Conservation (phyloP, 2,113 vertebrate species). For the Atlantisia rogersi region DNA sequence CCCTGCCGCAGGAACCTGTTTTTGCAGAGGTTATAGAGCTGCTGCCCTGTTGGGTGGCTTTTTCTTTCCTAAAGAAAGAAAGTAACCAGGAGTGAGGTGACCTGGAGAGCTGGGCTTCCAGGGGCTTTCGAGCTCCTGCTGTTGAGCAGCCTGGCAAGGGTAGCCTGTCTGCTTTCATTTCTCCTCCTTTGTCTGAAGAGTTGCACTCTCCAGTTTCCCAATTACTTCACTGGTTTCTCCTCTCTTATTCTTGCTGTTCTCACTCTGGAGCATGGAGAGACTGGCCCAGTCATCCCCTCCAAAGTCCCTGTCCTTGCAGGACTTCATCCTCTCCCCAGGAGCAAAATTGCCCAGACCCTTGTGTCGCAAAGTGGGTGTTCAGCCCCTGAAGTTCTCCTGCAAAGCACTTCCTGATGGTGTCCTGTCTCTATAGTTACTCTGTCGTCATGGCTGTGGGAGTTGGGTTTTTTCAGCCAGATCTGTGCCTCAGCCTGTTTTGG, state of each 20-base stretch:
- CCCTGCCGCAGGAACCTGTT: not conserved
- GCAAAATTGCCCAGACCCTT: not conserved
- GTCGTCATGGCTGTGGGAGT: slow-evolving; percentile 38
- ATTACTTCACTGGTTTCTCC: not conserved
- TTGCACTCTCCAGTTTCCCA: not conserved
- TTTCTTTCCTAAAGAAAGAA: not conserved
- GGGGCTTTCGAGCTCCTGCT: not conserved
- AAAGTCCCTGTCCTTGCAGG: not conserved
- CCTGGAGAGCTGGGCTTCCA: not conserved
- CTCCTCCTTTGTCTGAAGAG: slow-evolving; percentile 3
- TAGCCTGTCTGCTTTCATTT: not conserved
- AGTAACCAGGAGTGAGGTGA: not conserved
- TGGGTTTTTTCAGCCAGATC: slow-evolving; percentile 16
- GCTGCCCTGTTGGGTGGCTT: not conserved
- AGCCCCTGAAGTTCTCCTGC: not conserved
- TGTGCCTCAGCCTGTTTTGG: not conserved
- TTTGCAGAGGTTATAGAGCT: not conserved
- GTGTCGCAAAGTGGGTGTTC: not conserved
- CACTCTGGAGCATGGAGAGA: not conserved
- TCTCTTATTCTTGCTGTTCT: not conserved
- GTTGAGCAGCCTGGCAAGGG: rapidly evolving
- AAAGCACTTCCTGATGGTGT: not conserved
- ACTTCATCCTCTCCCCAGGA: not conserved
- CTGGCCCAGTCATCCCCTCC: not conserved
- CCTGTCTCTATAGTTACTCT: slow-evolving; percentile 38